Evolutionary conservation across 2,888 invertebrate species (phyloP), one percentile per base, ranked within the genome.

Genomic region (Ypsolopha scabrella): DNA sequence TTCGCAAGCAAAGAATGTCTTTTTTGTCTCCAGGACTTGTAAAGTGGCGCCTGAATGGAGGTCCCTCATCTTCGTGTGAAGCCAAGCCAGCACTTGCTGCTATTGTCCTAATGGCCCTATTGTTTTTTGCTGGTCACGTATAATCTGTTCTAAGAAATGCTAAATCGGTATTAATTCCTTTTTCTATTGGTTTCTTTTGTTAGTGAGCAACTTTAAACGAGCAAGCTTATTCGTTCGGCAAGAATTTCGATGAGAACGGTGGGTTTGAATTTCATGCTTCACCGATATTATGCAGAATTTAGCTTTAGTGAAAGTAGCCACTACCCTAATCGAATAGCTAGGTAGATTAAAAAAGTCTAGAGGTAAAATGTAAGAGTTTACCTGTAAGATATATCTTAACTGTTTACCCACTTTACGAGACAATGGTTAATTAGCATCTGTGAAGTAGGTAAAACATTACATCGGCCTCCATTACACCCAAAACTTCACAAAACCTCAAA

Each of bases 1-100:
- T 79, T 76, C 58, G 73, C 65, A 64, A 68, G 63, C 58, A 57
- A 59, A 60, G 55, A 24, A 24, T 24, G 57, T 55, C 68, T 80
- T 78, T 50, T 81, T 80, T 79, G 66, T 66, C 58, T 51, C 10
- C 10, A 24, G 41, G 13, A 41, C 34, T 24, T 24, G 24, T 39
- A 39, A 43, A 50, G 44, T 44, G 62, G 60, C 55, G 57, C 60
- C 65, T 71, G 69, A 71, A 75, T 70, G 69, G 65, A 62, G 58
- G 57, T 58, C 60, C 54, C 54, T 53, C 51, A 55, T 43, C 53
- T 53, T 57, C 59, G 62, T 61, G 61, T 63, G 61, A 59, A 46
- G 47, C 35, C 67, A 65, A 65, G 64, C 68, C 56, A 62, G 61
- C 69, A 74, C 70, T 74, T 72, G 70, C 67, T 68, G 61, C 60